Conservation (phyloP, 2,888 invertebrate genomes). For the Agrochola litura region DNA sequence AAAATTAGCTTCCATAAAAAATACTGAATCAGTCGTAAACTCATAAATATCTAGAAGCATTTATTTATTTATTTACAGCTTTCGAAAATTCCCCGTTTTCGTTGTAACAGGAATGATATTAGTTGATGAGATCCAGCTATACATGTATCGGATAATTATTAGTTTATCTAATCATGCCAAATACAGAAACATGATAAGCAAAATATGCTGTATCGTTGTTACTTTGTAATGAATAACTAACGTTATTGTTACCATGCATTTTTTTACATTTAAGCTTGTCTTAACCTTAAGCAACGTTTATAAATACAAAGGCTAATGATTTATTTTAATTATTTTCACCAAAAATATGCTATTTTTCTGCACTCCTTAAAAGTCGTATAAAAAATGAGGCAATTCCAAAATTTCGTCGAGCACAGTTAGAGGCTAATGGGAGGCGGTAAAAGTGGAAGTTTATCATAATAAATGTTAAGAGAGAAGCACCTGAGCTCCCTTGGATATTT, state of each 20-base stretch:
- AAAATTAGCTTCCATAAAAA: background rate
- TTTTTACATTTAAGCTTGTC: background rate
- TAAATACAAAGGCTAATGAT: background rate
- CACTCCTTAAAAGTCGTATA: slow-evolving; percentile 50
- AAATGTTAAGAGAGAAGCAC: slow-evolving; percentile 77
- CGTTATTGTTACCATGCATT: background rate
- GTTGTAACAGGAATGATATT: background rate
- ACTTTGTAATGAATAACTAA: background rate
- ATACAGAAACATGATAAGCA: too few relatives aligned
- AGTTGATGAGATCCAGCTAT: background rate
- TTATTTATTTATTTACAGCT: background rate
- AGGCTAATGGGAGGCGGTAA: slow-evolving; percentile 71
- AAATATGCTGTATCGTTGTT: background rate
- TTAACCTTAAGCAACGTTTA: background rate
- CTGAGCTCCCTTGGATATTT: slow-evolving; percentile 71
- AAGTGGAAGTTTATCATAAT: slow-evolving; percentile 79
- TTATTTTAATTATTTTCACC: slow-evolving; percentile 31
- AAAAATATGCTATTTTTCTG: slow-evolving; percentile 23
- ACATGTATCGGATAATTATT: background rate
- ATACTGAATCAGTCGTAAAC: background rate
- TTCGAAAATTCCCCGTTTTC: background rate
- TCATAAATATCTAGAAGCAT: background rate
- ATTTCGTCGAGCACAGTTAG: slow-evolving; percentile 62
- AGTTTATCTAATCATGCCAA: background rate
- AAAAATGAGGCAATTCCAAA: slow-evolving; percentile 64